Evolutionary conservation across 2,888 invertebrate species (phyloP), one percentile per base, ranked within the genome.

Genomic region (Sarcophaga carnaria): DNA sequence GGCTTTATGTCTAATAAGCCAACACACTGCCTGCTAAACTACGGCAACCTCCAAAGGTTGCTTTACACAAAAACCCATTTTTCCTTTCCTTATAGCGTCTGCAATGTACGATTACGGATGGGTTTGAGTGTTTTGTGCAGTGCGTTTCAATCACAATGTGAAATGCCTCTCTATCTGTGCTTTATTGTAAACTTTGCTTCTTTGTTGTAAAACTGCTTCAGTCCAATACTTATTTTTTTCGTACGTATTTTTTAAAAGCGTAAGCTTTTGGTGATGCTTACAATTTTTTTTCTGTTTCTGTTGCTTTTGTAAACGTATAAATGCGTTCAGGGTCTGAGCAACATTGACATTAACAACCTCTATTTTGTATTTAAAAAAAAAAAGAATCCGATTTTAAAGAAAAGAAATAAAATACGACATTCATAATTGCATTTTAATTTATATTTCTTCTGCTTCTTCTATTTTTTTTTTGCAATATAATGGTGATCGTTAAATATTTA

Each of bases 281-380:
- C 67, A 45, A 4, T 59, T 64, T 22, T 66, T 71, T 59, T 78
- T 67, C 37, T 37, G 37, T 14, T 54, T 54, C 17, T 12, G 3
- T 54, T 14, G 12, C 14, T 49, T 62, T 45, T 67, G 25, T 59
- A 64, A 64, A 14, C 54, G 17, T 14, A 66, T 77, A 12, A 83
- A 83, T 72, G 71, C 71, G 77, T 66, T 83, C 77, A 77, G 71
- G 71, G 82, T 77, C 77, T 77, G 60, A 27, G 60, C 79, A 67
- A 14, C 86, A 86, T 76, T 83, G 82, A 83, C 82, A 83, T 86
- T 85, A 75, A 72, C 76, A 76, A 83, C 77, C 77, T 83, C 72
- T 63, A 27, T 78, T 64, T 80, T 66, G 72, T 67, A 67, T 74
- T 80, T 59, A 67, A 66, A 37, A 66, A 20, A 54, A 0, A 54